Conservation (phyloP, 2,113 vertebrate genomes). For the Sinocyclocheilus anophthalmus region DNA sequence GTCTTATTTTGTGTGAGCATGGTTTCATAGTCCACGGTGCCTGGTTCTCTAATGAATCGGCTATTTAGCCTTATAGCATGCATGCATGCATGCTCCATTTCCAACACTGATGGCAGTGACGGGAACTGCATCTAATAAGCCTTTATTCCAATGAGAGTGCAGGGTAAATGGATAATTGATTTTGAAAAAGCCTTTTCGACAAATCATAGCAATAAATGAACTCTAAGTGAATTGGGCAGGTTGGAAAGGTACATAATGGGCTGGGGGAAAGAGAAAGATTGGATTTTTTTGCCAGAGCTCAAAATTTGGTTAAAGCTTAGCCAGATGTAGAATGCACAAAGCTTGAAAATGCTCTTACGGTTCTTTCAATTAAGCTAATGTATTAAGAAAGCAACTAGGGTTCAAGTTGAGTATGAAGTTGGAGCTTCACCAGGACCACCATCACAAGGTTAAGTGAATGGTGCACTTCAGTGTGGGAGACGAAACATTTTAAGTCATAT, state of each 20-base stretch:
- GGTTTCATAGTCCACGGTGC: neutral
- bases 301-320: slow-evolving; percentile 8
- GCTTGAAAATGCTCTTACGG: neutral
- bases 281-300: neutral
- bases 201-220: slow-evolving; percentile 25
- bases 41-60: slow-evolving; percentile 16
- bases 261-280: slow-evolving; percentile 13
- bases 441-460: slow-evolving; percentile 18
- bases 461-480: slow-evolving; percentile 26
- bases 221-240: slow-evolving; percentile 67
- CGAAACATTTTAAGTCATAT: neutral
- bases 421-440: neutral
- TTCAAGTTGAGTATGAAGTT: neutral
- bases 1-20: neutral
- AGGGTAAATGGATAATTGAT: slow-evolving; percentile 37
- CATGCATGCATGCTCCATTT: slow-evolving; percentile 22
- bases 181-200: slow-evolving; percentile 38
- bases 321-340: neutral
- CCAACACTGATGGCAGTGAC: slow-evolving; percentile 15
- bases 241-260: slow-evolving; percentile 59
- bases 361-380: neutral
- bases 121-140: slow-evolving; percentile 25
- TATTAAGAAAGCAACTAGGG: neutral
- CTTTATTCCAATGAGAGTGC: slow-evolving; percentile 11
- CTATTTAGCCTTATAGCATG: slow-evolving; percentile 24